phyloP scores from a whole-genome alignment of 2,888 invertebrate species.

The Erebia palarica region DNA sequence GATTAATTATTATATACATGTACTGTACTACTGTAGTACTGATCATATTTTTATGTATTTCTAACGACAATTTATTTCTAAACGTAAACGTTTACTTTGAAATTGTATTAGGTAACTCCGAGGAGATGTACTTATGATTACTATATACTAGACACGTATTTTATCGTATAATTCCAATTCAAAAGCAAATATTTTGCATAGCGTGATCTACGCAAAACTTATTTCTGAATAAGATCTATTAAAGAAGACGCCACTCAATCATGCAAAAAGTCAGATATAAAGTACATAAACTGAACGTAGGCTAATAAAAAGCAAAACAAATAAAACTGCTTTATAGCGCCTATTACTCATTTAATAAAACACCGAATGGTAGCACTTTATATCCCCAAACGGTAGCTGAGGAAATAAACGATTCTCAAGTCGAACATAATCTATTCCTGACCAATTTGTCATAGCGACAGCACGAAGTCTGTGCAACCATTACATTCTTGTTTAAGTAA shows the following conservation, averaged over 20 bases:
- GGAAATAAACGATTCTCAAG: slow-evolving; percentile 48
- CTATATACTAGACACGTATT: too few species aligned
- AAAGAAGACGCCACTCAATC: slow-evolving; percentile 15
- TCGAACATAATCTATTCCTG: slow-evolving; percentile 55
- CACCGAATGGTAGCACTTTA: slow-evolving; percentile 43
- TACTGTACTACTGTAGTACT: too few species aligned
- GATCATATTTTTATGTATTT: too few species aligned
- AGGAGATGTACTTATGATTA: too few species aligned
- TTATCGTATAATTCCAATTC: background rate
- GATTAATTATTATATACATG: too few species aligned
- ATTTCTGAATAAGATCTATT: background rate
- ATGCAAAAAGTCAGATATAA: background rate
- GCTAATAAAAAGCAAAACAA: slow-evolving; percentile 28
- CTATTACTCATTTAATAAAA: slow-evolving; percentile 44
- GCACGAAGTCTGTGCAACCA: slow-evolving; percentile 8
- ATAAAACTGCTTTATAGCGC: slow-evolving; percentile 41
- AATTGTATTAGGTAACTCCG: too few species aligned
- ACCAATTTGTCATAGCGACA: slow-evolving; percentile 42
- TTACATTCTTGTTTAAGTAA: slow-evolving; percentile 36
- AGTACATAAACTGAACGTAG: slow-evolving; percentile 27
- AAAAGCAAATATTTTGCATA: background rate
- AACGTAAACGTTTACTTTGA: too few species aligned
- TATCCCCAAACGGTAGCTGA: slow-evolving; percentile 47
- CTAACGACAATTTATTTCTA: too few species aligned
- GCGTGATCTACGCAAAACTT: background rate